A percentile compares a stretch with the other conserved stretches of the same genome.
phyloP scores from a whole-genome alignment of 2,797 vertebrate genomes.

The Rhinichthys osculus region DNA sequence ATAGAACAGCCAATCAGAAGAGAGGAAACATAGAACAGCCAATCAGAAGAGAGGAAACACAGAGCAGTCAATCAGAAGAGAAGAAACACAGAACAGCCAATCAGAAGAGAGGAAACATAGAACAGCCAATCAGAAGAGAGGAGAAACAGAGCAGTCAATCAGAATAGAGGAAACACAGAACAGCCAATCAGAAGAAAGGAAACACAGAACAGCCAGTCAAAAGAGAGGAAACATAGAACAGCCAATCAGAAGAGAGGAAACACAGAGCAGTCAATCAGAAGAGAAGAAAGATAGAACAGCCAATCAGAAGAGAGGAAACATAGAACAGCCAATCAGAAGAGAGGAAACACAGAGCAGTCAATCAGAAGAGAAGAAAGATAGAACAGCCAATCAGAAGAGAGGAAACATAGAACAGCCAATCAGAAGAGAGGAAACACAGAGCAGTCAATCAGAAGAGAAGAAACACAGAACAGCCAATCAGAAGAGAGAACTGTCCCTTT shows the following conservation, averaged over 20 bases:
- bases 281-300: neutral
- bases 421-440: neutral
- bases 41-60: neutral
- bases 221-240: neutral
- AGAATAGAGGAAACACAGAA: neutral
- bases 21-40: too few relatives aligned
- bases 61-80: neutral
- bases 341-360: too few relatives aligned
- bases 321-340: too few relatives aligned
- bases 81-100: neutral
- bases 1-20: too few relatives aligned
- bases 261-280: neutral
- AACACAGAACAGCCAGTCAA: neutral
- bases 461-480: neutral
- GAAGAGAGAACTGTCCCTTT: neutral
- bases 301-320: too few relatives aligned
- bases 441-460: neutral
- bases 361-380: too few relatives aligned
- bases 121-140: neutral
- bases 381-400: too few relatives aligned
- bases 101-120: neutral
- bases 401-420: neutral
- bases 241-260: constrained; percentile 30
- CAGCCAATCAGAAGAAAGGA: neutral
- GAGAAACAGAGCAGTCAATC: neutral